Percentiles rank a stretch among this genome's conserved stretches.
Conservation (phyloP, 1,140 invertebrate species). For the Lamellibrachia luymesi region DNA sequence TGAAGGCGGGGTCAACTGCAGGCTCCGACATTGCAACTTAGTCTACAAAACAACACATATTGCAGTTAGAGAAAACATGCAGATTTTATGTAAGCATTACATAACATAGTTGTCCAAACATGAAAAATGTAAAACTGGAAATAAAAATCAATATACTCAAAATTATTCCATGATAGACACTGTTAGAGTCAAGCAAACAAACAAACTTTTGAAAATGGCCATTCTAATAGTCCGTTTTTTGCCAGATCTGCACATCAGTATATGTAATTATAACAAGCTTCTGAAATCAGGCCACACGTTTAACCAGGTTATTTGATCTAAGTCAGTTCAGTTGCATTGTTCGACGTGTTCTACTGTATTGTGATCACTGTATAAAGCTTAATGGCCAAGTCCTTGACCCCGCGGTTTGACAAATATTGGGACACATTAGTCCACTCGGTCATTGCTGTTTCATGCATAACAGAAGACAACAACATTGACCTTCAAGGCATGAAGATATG, state of each 20-base stretch:
- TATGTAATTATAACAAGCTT: background rate
- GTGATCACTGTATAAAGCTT: background rate
- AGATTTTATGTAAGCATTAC: background rate
- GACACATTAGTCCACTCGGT: background rate
- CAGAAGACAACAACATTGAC: background rate
- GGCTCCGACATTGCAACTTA: background rate
- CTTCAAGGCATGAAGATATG: background rate
- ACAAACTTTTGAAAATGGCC: too few species aligned
- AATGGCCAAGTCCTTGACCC: background rate
- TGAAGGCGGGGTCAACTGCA: slow-evolving; percentile 63
- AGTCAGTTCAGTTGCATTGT: background rate
- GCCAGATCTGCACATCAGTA: background rate
- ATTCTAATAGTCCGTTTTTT: background rate
- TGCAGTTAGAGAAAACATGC: background rate
- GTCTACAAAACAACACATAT: background rate
- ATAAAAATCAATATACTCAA: background rate
- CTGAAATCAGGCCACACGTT: background rate
- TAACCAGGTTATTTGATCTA: background rate
- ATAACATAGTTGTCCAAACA: background rate
- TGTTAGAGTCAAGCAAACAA: too few species aligned
- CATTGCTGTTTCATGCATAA: background rate
- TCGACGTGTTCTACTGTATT: background rate
- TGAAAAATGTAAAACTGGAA: background rate
- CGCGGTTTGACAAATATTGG: too few species aligned
- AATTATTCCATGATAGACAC: too few species aligned